Percentiles rank a stretch among this genome's conserved stretches.
These are phyloP conservation scores for Cephalotes varians DNA, from an alignment of 2,888 invertebrate species.

Conservation along the genomic window DNA sequence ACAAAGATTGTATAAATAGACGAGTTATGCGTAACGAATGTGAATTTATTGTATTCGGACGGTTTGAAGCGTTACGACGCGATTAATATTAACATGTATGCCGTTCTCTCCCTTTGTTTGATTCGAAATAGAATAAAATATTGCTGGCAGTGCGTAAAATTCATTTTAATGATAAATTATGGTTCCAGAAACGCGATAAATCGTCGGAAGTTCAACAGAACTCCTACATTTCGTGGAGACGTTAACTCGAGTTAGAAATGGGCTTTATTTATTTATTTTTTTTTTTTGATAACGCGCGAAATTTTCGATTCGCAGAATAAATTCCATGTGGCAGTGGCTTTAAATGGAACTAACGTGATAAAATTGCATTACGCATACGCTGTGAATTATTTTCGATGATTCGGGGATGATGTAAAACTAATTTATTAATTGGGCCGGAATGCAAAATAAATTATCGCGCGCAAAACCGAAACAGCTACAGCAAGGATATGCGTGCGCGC, in stretches of 20 bases:
- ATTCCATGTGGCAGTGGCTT: not conserved
- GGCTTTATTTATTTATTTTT: no score
- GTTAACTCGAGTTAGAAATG: slow-evolving; percentile 26
- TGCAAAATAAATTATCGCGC: slow-evolving; percentile 4
- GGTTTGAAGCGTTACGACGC: not conserved
- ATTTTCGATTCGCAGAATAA: not conserved
- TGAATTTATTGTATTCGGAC: not conserved
- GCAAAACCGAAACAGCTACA: not conserved
- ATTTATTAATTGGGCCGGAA: slow-evolving; percentile 11
- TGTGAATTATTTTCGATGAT: slow-evolving; percentile 1
- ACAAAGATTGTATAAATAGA: not conserved
- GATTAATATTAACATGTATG: not conserved
- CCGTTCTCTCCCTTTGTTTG: not conserved
- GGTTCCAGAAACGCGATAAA: not conserved
- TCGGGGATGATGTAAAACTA: not conserved
- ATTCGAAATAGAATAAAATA: not conserved
- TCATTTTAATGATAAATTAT: slow-evolving; percentile 7
- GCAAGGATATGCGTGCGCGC: not conserved
- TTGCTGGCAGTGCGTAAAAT: not conserved
- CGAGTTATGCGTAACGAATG: not conserved
- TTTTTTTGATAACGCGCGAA: not conserved
- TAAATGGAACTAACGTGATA: not conserved
- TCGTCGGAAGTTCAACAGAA: not conserved
- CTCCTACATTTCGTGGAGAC: not conserved
- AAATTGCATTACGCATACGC: not conserved